A percentile compares a stretch with the other conserved stretches of the same genome.
Conservation (phyloP, 2,888 invertebrate species). For the Eristalis intricaria region DNA sequence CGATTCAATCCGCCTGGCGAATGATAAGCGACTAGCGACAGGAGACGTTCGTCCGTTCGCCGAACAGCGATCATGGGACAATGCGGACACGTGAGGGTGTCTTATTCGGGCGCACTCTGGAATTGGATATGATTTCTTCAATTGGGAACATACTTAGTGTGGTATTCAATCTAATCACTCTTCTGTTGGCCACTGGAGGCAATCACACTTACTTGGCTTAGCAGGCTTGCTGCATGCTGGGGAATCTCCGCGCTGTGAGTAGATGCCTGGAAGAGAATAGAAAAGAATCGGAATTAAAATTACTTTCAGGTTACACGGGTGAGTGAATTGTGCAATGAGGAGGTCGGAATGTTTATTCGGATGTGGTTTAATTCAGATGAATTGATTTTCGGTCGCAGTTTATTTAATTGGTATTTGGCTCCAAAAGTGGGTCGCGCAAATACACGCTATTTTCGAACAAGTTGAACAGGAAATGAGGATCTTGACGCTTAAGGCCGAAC, state of each 20-base stretch:
- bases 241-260: neutral
- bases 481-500: no score
- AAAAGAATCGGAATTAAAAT: neutral
- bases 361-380: no score
- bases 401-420: no score
- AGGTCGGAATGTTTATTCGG: neutral
- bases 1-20: slow-evolving; percentile 16
- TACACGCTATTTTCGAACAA: no score
- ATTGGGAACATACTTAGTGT: slow-evolving; percentile 10
- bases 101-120: slow-evolving; percentile 29
- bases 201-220: slow-evolving; percentile 23
- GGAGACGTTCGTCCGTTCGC: neutral
- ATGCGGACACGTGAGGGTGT: slow-evolving; percentile 22
- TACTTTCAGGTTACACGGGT: neutral
- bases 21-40: neutral
- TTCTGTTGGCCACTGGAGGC: neutral
- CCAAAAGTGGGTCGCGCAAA: no score
- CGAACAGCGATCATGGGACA: slow-evolving; percentile 1
- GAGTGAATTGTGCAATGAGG: neutral
- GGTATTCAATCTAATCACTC: neutral
- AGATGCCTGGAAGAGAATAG: neutral
- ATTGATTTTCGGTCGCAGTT: no score
- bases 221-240: neutral
- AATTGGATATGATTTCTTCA: slow-evolving; percentile 21
- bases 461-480: no score